These are phyloP conservation scores for Capitulum mitella DNA, from an alignment of 2,888 invertebrate genomes.

Conservation along the genomic window DNA sequence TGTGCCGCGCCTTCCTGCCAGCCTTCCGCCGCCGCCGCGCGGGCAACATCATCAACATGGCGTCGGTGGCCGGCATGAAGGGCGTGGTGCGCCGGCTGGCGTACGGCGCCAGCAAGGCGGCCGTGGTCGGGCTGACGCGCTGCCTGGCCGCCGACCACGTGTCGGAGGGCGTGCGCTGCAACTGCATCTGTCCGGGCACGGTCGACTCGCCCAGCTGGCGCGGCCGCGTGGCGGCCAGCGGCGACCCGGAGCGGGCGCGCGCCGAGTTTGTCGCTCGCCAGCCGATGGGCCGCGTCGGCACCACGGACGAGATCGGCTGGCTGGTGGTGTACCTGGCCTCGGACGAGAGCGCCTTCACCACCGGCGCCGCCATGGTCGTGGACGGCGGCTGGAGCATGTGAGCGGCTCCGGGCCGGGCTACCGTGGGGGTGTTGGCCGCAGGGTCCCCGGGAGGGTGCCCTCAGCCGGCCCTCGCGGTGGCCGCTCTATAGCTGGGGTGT, in stretches of 20 bases:
- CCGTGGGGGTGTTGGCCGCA: too few relatives aligned
- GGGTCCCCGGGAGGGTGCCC: too few relatives aligned
- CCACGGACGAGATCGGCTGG: constrained; percentile 40
- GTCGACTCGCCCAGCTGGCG: constrained; percentile 38
- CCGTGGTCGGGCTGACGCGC: constrained; percentile 40
- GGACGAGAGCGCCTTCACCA: constrained; percentile 36
- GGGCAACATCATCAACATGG: constrained; percentile 40
- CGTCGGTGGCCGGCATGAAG: constrained; percentile 39
- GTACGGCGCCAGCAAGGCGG: constrained; percentile 41
- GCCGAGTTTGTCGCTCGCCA: constrained; percentile 38
- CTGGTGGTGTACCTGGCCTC: constrained; percentile 40
- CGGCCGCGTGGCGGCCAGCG: constrained; percentile 35
- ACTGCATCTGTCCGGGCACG: constrained; percentile 39
- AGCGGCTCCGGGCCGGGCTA: too few relatives aligned
- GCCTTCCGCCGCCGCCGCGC: constrained; percentile 32
- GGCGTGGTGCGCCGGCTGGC: constrained; percentile 39
- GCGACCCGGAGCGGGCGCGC: constrained; percentile 37
- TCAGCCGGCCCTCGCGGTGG: too few relatives aligned
- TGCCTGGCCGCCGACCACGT: constrained; percentile 40
- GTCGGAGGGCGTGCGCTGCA: constrained; percentile 38
- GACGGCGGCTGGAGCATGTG: constrained; percentile 21
- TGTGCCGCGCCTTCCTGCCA: constrained; percentile 39
- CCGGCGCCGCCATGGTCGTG: not conserved
- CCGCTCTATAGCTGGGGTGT: too few relatives aligned
- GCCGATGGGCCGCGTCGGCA: constrained; percentile 40